A percentile compares a stretch with the other conserved stretches of the same genome.
Evolutionary conservation across 1,140 invertebrate genomes (phyloP).

Genomic region (Spodoptera frugiperda): DNA sequence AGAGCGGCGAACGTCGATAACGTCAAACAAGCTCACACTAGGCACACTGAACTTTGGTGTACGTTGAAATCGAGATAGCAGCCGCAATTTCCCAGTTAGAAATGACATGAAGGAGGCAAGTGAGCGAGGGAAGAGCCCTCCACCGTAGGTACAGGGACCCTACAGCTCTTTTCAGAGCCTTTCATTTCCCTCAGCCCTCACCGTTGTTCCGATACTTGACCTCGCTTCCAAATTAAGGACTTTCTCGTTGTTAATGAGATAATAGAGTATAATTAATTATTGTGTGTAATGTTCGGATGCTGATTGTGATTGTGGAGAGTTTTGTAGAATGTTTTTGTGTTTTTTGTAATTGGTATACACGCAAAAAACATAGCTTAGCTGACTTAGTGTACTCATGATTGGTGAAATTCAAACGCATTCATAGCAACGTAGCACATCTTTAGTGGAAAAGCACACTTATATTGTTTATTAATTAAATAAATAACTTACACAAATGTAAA

Average conservation of each 20-base stretch:
- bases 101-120: conserved; percentile 39
- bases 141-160: conserved; percentile 10
- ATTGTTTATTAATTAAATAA: too few relatives aligned
- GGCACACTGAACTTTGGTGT: not conserved
- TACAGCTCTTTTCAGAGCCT: conserved; percentile 37
- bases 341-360: too few relatives aligned
- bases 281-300: too few relatives aligned
- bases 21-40: too few relatives aligned
- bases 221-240: conserved; percentile 48
- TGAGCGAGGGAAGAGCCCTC: conserved; percentile 40
- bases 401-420: too few relatives aligned
- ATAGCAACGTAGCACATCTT: too few relatives aligned
- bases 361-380: too few relatives aligned
- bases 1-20: too few relatives aligned
- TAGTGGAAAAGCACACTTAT: too few relatives aligned
- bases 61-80: conserved; percentile 25
- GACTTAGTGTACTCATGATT: too few relatives aligned
- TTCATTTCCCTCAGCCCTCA: conserved; percentile 39
- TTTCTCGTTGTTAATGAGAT: conserved; percentile 16
- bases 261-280: conserved; percentile 9
- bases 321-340: not conserved
- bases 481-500: too few relatives aligned
- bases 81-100: conserved; percentile 31
- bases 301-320: not conserved
- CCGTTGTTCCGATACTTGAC: conserved; percentile 45